Percentiles rank a stretch among this genome's conserved stretches.
phyloP scores from a whole-genome alignment of 2,888 invertebrate genomes.

The Molanna angustata region DNA sequence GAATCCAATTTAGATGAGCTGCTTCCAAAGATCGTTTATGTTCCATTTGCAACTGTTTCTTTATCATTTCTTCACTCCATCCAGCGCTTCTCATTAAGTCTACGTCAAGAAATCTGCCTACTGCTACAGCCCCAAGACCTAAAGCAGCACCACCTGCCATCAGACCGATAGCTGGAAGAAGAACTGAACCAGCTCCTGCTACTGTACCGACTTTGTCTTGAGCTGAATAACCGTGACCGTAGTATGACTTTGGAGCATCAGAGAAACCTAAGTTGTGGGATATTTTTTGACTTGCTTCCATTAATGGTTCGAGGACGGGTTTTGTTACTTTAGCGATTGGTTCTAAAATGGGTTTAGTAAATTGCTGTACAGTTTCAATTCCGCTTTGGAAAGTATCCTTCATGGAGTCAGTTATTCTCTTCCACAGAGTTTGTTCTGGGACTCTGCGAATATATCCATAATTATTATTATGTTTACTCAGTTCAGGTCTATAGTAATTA shows the following conservation, averaged over 20 bases:
- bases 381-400: conserved; percentile 70
- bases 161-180: conserved; percentile 72
- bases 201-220: conserved; percentile 66
- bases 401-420: conserved; percentile 68
- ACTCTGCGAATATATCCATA: conserved; percentile 60
- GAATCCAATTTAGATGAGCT: conserved; percentile 42
- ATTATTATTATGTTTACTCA: conserved; percentile 53
- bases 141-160: conserved; percentile 82
- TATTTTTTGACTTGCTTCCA: conserved; percentile 77
- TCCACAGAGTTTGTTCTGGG: conserved; percentile 65
- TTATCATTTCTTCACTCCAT: conserved; percentile 41
- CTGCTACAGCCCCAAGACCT: conserved; percentile 76
- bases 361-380: conserved; percentile 65
- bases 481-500: conserved; percentile 55
- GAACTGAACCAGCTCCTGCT: conserved; percentile 59
- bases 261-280: conserved; percentile 72
- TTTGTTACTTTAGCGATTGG: conserved; percentile 58
- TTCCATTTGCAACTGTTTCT: conserved; percentile 52
- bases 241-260: conserved; percentile 44
- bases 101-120: conserved; percentile 68
- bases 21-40: conserved; percentile 54
- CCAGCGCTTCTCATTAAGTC: conserved; percentile 59
- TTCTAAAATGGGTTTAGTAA: conserved; percentile 46
- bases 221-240: conserved; percentile 44
- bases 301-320: conserved; percentile 69